Conservation (phyloP, 2,113 vertebrate species). For the Otis tarda region DNA sequence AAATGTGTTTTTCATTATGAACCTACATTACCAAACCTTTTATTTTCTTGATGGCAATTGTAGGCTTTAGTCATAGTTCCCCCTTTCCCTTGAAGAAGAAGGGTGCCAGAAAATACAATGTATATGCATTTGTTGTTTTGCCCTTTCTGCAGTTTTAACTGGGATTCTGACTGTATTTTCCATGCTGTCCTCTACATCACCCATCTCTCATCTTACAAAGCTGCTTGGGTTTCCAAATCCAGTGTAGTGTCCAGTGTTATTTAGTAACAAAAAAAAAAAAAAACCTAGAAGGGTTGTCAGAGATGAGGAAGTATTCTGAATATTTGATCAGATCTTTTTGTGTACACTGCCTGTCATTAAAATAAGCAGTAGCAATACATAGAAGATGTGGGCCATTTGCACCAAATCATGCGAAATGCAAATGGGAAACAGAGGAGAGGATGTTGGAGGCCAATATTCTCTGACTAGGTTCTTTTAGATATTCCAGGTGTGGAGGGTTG, state of each 20-base stretch:
- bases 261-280: background rate
- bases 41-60: background rate
- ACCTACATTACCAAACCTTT: background rate
- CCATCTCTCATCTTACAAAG: background rate
- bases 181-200: background rate
- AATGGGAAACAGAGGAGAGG: background rate
- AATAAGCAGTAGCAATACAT: background rate
- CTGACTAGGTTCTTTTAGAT: background rate
- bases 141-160: background rate
- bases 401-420: background rate
- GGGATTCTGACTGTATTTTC: background rate
- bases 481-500: fast-evolving
- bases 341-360: background rate
- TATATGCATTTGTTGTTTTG: background rate
- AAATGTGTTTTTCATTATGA: background rate
- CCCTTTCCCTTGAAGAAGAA: background rate
- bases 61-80: background rate
- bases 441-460: fast-evolving
- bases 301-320: background rate
- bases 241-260: background rate
- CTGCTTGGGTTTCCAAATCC: background rate
- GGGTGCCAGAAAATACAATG: background rate
- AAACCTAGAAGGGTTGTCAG: background rate
- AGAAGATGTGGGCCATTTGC: background rate
- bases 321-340: background rate